A percentile compares a stretch with the other conserved stretches of the same genome.
These are phyloP conservation scores for Perdita meconis DNA, from an alignment of 2,888 invertebrate genomes.

Conservation along the genomic window DNA sequence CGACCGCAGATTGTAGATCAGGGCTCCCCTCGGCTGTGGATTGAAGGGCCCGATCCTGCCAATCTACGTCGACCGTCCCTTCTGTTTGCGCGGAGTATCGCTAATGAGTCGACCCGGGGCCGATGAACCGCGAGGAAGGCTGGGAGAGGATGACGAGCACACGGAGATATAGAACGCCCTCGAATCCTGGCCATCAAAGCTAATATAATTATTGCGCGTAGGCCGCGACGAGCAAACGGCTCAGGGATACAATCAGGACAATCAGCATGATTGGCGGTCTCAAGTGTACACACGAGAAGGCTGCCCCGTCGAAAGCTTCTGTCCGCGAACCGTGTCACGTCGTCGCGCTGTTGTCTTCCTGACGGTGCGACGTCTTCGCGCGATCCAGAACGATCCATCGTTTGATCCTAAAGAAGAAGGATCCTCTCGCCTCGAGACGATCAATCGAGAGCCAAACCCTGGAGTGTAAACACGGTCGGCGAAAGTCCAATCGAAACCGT, in stretches of 20 bases:
- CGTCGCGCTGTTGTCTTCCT: constrained; percentile 33
- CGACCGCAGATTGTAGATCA: constrained; percentile 42
- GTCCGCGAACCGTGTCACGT: constrained; percentile 61
- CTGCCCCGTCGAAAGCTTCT: constrained; percentile 69
- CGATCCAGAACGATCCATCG: neutral
- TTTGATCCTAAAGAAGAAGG: neutral
- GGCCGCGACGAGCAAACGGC: constrained; percentile 74
- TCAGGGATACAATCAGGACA: constrained; percentile 76
- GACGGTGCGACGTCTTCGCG: neutral
- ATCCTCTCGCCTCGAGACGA: neutral
- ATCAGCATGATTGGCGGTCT: constrained; percentile 80
- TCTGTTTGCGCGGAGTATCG: constrained; percentile 72
- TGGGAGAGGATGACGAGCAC: constrained; percentile 16
- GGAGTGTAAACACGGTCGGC: neutral
- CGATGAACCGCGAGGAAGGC: constrained; percentile 61
- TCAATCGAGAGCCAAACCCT: neutral
- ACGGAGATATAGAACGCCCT: constrained; percentile 51
- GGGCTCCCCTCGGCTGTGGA: constrained; percentile 5
- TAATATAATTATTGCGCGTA: constrained; percentile 79
- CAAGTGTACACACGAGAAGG: constrained; percentile 71
- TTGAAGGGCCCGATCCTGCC: constrained; percentile 42
- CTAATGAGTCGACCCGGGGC: constrained; percentile 73
- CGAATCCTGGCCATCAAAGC: constrained; percentile 72
- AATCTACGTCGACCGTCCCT: constrained; percentile 45
- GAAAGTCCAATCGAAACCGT: neutral